Conservation (phyloP, 2,113 vertebrate genomes). For the Coracopsis vasa region DNA sequence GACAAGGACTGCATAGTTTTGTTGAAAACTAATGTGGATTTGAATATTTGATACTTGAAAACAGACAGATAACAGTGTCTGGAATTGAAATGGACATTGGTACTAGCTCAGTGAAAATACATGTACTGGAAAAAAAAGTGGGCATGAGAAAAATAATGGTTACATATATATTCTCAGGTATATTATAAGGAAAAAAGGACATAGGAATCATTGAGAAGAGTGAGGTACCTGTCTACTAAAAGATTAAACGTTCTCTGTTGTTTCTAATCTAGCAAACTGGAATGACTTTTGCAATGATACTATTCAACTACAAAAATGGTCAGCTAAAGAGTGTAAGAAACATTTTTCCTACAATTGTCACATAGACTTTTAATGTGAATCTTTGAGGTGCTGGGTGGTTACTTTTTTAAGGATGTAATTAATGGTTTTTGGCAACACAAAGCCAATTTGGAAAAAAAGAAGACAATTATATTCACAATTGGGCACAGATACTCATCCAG, state of each 20-base stretch:
- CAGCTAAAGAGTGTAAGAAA: neutral
- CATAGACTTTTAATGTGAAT: neutral
- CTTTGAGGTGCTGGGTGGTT: neutral
- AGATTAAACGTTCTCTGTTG: conserved; percentile 2
- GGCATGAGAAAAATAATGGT: neutral
- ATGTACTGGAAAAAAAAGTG: conserved; percentile 40
- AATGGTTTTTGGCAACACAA: neutral
- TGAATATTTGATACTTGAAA: neutral
- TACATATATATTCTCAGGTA: neutral
- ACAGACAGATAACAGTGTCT: conserved; percentile 15
- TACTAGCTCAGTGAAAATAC: conserved; percentile 57
- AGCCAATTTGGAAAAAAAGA: neutral
- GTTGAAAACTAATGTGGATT: neutral
- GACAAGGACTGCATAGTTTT: neutral
- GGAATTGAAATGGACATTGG: conserved; percentile 44
- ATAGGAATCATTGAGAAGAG: neutral
- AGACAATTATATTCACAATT: neutral
- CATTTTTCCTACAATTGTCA: neutral
- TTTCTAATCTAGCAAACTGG: neutral
- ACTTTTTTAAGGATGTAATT: neutral
- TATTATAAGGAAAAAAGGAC: conserved; percentile 51
- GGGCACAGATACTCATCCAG: neutral
- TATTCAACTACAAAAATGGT: neutral
- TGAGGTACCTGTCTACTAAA: neutral
- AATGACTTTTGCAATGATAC: neutral